Conservation (phyloP, 92 coral and sea anemone genomes). For the Meandrina meandrites region DNA sequence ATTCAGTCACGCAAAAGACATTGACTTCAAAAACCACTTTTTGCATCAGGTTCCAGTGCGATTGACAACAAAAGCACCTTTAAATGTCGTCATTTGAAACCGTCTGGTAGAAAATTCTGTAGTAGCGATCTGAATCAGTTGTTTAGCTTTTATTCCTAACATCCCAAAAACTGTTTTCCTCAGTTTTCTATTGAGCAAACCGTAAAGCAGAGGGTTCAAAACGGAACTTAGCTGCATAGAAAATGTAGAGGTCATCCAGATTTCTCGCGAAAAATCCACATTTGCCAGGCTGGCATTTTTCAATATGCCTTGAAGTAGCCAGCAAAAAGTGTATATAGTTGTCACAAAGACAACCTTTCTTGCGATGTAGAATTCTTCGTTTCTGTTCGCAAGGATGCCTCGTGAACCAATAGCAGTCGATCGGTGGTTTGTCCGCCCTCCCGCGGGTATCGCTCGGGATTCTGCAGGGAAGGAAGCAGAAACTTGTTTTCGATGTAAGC, state of each 20-base stretch:
- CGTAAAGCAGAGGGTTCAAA: slow-evolving; percentile 23
- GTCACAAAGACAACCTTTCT: slow-evolving; percentile 10
- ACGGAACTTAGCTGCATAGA: slow-evolving; percentile 15
- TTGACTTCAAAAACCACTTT: too few species aligned
- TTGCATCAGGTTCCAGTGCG: too few species aligned
- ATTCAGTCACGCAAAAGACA: too few species aligned
- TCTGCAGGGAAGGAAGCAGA: background rate
- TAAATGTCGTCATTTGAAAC: background rate
- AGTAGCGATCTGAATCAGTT: background rate
- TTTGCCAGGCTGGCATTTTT: background rate
- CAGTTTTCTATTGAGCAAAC: slow-evolving; percentile 29
- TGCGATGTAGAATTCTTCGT: slow-evolving; percentile 28
- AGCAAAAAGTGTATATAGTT: slow-evolving; percentile 1
- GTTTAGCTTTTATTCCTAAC: background rate
- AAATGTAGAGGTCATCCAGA: slow-evolving; percentile 29
- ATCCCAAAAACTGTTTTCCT: slow-evolving; percentile 1
- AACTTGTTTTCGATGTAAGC: slow-evolving; percentile 22
- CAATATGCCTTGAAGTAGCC: slow-evolving; percentile 28
- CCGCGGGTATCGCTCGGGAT: background rate
- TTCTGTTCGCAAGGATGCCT: background rate
- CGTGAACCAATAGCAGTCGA: background rate
- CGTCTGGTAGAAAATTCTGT: background rate
- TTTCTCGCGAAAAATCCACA: background rate
- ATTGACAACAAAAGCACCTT: background rate
- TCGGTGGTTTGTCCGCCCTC: background rate